Base-by-base conservation (phyloP, 2,113 vertebrate genomes). In the Gobiocypris rarus region DNA sequence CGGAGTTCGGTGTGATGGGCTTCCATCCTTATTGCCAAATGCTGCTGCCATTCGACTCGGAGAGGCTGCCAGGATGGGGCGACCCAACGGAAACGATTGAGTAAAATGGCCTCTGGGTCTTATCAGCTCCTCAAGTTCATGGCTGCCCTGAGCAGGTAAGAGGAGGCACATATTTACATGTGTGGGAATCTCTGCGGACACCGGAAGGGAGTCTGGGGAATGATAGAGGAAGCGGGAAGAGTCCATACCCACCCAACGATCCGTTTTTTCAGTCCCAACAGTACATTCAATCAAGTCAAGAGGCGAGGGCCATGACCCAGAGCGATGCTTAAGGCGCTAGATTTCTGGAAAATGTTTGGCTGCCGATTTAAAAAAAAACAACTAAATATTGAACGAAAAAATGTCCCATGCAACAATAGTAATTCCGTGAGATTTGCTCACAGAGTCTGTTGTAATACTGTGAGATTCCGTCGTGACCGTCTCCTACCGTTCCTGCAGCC, bases 101-200 rank as follows among this genome's bases (percentile, higher is more conserved):
- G 15, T 41, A 41, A 63, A 73, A 70, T 54, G 71, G 45, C 65
- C 54, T 58, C 48, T 84, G 79, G 83, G 65, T 59, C 41, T 45
- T 14, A 77, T 38, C 58, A 56, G 50, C 78, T 84, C 41, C 79
- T 83, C 58, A 34, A 83, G 88, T 79, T 77, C 81, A 83, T 70
- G 84, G 84, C 88, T 87, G 90, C 90, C 92, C 92, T 94, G 92
- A 92, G 92, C 86, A 91, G 75, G 85, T 93, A 87, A 85, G 80
- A 90, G 91, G 92, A 93, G 93, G 93, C 92, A 92, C 89, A 0
- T 92, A 94, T 94, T 91, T 93, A 94, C 93, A 94, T 54, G 43
- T 81, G 41, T 63, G 80, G 70, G 67, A 41, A 82, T 26, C 52
- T 54, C 52, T 54, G 52, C 52, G 7, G 52, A 54, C 7, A 61